phyloP scores from a whole-genome alignment of 2,888 invertebrate genomes.

The Harpalus rufipes region DNA sequence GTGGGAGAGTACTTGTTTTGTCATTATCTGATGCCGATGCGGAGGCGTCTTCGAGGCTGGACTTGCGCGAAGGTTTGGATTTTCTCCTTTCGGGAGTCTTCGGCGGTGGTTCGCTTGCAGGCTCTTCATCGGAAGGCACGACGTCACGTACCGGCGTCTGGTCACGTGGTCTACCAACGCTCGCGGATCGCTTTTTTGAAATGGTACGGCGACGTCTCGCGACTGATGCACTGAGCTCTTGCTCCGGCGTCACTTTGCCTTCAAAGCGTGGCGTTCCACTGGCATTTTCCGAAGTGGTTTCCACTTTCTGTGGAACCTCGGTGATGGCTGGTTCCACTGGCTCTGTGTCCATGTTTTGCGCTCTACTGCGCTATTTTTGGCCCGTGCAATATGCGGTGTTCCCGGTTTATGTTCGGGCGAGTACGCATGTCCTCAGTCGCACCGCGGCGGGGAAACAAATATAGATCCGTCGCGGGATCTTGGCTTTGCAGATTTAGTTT shows the following conservation, averaged over 20 bases:
- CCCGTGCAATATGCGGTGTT: constrained; percentile 57
- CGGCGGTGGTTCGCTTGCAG: constrained; percentile 70
- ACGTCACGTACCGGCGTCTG: constrained; percentile 81
- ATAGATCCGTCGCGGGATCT: constrained; percentile 62
- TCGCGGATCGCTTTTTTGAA: constrained; percentile 80
- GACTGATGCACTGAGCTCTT: constrained; percentile 79
- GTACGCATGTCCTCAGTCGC: constrained; percentile 65
- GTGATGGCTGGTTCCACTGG: constrained; percentile 71
- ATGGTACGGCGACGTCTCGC: constrained; percentile 82
- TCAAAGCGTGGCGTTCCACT: constrained; percentile 70
- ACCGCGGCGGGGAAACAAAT: constrained; percentile 61
- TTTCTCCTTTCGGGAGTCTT: constrained; percentile 74
- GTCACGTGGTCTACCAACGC: constrained; percentile 80
- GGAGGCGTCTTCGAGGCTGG: constrained; percentile 66
- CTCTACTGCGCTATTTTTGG: constrained; percentile 68
- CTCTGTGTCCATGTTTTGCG: constrained; percentile 74
- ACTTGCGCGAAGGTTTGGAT: constrained; percentile 69
- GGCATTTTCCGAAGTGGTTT: constrained; percentile 71
- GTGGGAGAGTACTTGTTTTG: constrained; percentile 67
- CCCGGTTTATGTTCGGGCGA: constrained; percentile 59
- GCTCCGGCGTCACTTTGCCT: constrained; percentile 76
- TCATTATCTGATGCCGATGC: constrained; percentile 27
- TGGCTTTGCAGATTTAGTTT: constrained; percentile 42
- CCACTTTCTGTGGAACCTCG: constrained; percentile 70
- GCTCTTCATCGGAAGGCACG: constrained; percentile 74